A percentile compares a stretch with the other conserved stretches of the same genome.
Evolutionary conservation across 2,113 vertebrate species (phyloP).

Genomic region (Engraulis encrasicolus): DNA sequence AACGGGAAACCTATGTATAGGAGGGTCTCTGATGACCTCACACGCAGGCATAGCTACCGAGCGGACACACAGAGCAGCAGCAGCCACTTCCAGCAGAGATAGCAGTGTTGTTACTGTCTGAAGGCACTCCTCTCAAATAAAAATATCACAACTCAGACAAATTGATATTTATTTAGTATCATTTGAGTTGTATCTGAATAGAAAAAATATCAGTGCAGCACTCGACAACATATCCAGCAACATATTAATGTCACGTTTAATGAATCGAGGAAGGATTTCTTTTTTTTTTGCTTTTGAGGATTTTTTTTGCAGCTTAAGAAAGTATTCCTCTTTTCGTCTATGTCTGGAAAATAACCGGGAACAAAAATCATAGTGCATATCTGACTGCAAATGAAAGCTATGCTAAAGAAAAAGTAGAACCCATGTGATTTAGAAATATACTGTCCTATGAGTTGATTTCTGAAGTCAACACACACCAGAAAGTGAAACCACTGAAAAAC

Average conservation of each 20-base stretch:
- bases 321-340: conserved; percentile 51
- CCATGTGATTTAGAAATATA: conserved; percentile 62
- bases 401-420: conserved; percentile 62
- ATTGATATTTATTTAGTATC: conserved; percentile 67
- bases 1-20: no score
- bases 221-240: conserved; percentile 70
- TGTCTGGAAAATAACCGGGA: conserved; percentile 53
- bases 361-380: conserved; percentile 37
- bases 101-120: not conserved
- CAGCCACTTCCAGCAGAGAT: not conserved
- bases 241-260: conserved; percentile 61
- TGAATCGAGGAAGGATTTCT: conserved; percentile 62
- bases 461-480: conserved; percentile 75
- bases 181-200: conserved; percentile 65
- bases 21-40: not conserved
- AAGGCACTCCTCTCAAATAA: conserved; percentile 46
- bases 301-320: conserved; percentile 36
- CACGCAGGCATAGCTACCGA: not conserved
- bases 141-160: conserved; percentile 64
- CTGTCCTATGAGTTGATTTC: conserved; percentile 53
- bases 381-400: conserved; percentile 59
- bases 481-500: conserved; percentile 62
- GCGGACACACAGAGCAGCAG: not conserved
- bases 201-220: conserved; percentile 74
- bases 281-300: conserved; percentile 52